Base-by-base conservation (phyloP, 2,797 vertebrate genomes). In the Rhinogobio ventralis region DNA sequence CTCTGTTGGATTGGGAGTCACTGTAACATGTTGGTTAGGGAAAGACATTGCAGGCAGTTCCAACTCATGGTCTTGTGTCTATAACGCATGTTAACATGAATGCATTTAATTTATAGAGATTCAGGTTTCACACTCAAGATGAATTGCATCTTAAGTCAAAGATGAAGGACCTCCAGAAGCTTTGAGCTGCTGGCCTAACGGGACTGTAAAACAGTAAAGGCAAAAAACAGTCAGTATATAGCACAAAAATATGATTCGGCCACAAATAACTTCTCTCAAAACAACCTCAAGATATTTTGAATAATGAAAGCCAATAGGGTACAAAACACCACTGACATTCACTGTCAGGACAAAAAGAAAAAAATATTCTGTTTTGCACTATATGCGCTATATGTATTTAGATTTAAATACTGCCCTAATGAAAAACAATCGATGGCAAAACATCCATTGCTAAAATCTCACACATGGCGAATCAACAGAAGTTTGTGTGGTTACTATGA, bases 31-130 rank as follows among this genome's bases (percentile, higher is more conserved):
- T 66, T 45, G 45, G 55, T 79, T 51, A 64, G 30, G 23, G 23
- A 79, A 73, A 73, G 76, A 79, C 68, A 73, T 28, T 30, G 55
- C 67, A 64, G 55, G 68, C 30, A 79, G 79, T 66, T 75, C 60
- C 81, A 78, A 30, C 64, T 46, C 23, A 25, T 30, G 46, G 39
- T 60, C 15, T 60, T 53, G n/a, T 46, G 42, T 39, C 28, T 72
- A 19, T 55, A 51, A 55, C 60, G 45, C 13, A 14, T 75, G 64
- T 78, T 64, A 77, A 78, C 30, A 75, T 51, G 23, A 82, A 74
- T 39, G 15, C 0, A 46, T 51, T 64, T 73, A 25, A 72, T 20
- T 62, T 20, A 15, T n/a, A 68, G 9, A 67, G 15, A 57, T 45
- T 75, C 30, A 20, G 42, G 42, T 57, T 33, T 72, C 53, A 73